phyloP scores from a whole-genome alignment of 1,140 invertebrate genomes.

The Chymomyza costata region DNA sequence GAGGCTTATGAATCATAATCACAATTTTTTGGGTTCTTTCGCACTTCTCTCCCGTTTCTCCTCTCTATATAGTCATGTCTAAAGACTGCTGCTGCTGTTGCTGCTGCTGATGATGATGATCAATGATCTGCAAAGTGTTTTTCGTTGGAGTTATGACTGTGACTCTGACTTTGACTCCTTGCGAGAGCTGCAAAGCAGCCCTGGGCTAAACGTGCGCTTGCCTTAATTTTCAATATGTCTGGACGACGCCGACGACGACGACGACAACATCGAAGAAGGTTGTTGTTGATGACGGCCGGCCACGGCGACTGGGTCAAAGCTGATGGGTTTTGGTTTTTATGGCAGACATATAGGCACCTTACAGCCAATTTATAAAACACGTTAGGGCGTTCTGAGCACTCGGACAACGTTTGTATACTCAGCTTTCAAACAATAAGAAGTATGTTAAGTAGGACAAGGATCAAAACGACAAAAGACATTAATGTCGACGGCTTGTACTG shows the following conservation, averaged over 20 bases:
- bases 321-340: slow-evolving; percentile 71
- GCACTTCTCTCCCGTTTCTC: slow-evolving; percentile 10
- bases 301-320: slow-evolving; percentile 49
- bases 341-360: slow-evolving; percentile 71
- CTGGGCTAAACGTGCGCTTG: slow-evolving; percentile 62
- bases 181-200: slow-evolving; percentile 18
- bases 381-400: too few relatives aligned
- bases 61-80: slow-evolving; percentile 4
- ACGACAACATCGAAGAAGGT: slow-evolving; percentile 13
- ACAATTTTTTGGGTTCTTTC: slow-evolving; percentile 47
- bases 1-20: slow-evolving; percentile 69
- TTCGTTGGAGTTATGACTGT: slow-evolving; percentile 49
- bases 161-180: slow-evolving; percentile 13
- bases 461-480: too few relatives aligned
- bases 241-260: slow-evolving; percentile 38
- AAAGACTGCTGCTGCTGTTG: not conserved
- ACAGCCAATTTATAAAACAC: slow-evolving; percentile 55
- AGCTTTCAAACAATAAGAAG: too few relatives aligned
- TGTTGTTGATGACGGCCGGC: slow-evolving; percentile 27
- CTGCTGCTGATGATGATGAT: slow-evolving; percentile 55
- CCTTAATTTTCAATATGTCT: slow-evolving; percentile 73
- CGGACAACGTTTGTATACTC: too few relatives aligned
- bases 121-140: slow-evolving; percentile 72
- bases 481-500: too few relatives aligned
- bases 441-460: too few relatives aligned